These are phyloP conservation scores for Habrosyne pyritoides DNA, from an alignment of 2,888 invertebrate genomes.

Conservation along the genomic window DNA sequence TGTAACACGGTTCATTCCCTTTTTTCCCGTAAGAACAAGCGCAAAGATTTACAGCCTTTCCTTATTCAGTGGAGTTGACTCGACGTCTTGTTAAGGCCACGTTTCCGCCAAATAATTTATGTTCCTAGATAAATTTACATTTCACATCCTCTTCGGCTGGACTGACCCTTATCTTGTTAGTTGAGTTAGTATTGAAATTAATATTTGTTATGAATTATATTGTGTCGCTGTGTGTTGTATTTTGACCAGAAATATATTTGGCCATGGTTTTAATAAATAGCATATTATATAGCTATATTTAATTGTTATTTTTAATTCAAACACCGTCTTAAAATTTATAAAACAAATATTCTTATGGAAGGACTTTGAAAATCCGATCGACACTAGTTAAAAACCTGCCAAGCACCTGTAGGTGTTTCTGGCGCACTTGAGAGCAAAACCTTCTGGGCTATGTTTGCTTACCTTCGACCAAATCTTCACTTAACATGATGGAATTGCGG, in stretches of 20 bases:
- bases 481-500: too few relatives aligned
- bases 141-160: constrained; percentile 27
- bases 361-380: too few relatives aligned
- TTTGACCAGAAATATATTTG: background rate
- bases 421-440: too few relatives aligned
- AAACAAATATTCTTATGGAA: too few relatives aligned
- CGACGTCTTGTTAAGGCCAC: constrained; percentile 46
- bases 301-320: too few relatives aligned
- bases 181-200: constrained; percentile 7
- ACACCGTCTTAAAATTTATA: too few relatives aligned
- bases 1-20: constrained; percentile 18
- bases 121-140: constrained; percentile 40
- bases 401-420: too few relatives aligned
- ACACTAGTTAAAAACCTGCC: too few relatives aligned
- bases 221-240: background rate
- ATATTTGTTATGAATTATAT: background rate
- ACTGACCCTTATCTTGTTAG: constrained; percentile 21
- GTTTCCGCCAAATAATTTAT: constrained; percentile 10
- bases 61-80: constrained; percentile 40
- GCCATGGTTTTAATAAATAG: too few relatives aligned
- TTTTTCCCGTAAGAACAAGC: constrained; percentile 38
- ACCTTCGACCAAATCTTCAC: too few relatives aligned
- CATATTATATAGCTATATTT: too few relatives aligned
- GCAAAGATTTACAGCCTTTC: constrained; percentile 39
- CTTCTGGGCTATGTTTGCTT: too few relatives aligned